These are phyloP conservation scores for Gobionotothen gibberifrons DNA, from an alignment of 2,797 vertebrate species.

Conservation along the genomic window DNA sequence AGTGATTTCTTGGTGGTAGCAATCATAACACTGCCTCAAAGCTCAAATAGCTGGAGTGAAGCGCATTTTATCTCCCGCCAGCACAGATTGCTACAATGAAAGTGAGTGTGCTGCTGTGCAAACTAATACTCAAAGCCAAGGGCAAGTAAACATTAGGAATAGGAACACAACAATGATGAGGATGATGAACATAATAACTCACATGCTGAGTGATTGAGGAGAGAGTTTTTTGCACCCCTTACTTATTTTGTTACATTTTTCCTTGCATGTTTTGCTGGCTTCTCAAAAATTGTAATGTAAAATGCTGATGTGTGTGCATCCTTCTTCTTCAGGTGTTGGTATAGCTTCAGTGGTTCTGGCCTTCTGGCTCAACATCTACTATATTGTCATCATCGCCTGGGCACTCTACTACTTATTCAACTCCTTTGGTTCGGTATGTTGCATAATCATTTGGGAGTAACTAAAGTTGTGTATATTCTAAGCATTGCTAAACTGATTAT, in stretches of 20 bases:
- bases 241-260: not conserved
- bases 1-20: slow-evolving; percentile 5
- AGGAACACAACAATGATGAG: slow-evolving; percentile 11
- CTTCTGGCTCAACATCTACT: slow-evolving; percentile 96
- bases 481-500: not conserved
- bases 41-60: slow-evolving; percentile 16
- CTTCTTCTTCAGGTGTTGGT: slow-evolving; percentile 86
- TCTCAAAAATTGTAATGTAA: not conserved
- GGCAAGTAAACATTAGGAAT: slow-evolving; percentile 31
- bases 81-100: slow-evolving; percentile 30
- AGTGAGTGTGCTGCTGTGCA: slow-evolving; percentile 24
- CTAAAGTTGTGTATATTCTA: too few species aligned
- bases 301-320: not conserved
- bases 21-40: slow-evolving; percentile 31
- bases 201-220: slow-evolving; percentile 1
- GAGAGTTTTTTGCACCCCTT: not conserved
- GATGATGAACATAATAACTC: slow-evolving; percentile 11
- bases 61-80: slow-evolving; percentile 38
- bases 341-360: slow-evolving; percentile 90
- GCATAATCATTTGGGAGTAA: not conserved
- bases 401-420: slow-evolving; percentile 94
- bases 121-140: slow-evolving; percentile 32
- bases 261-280: not conserved
- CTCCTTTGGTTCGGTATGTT: slow-evolving; percentile 88
- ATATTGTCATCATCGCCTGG: slow-evolving; percentile 95